Percentiles rank a stretch among this genome's conserved stretches.
These are phyloP conservation scores for Chironomus riparius DNA, from an alignment of 2,888 invertebrate genomes.

Conservation along the genomic window DNA sequence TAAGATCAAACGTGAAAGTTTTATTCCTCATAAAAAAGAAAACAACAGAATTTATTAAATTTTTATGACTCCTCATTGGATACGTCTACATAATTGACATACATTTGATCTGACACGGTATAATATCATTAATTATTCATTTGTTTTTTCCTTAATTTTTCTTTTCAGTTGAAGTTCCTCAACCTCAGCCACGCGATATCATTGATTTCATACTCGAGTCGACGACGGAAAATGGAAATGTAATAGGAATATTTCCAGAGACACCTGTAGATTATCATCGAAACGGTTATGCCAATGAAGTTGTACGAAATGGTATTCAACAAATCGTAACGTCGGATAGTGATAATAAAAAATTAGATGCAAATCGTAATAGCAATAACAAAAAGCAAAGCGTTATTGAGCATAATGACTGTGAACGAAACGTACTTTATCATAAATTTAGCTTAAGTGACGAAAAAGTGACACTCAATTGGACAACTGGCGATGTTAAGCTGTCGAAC, in stretches of 20 bases:
- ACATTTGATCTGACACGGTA: neutral
- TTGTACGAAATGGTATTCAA: neutral
- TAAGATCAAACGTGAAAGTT: too few relatives aligned
- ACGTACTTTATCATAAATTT: constrained; percentile 17
- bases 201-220: constrained; percentile 12
- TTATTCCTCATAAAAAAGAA: too few relatives aligned
- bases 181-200: constrained; percentile 11
- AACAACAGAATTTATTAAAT: too few relatives aligned
- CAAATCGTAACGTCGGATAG: neutral
- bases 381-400: neutral
- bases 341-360: neutral
- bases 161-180: neutral
- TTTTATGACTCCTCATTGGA: too few relatives aligned
- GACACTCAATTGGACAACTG: constrained; percentile 11
- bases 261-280: neutral
- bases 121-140: neutral
- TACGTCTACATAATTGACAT: neutral
- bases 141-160: neutral
- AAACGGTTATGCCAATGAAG: neutral
- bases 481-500: neutral
- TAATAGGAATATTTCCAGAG: neutral
- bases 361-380: neutral
- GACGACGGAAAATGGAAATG: neutral
- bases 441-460: neutral
- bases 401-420: constrained; percentile 12